Conservation (phyloP, 2,113 vertebrate genomes). For the Thamnophis sirtalis region DNA sequence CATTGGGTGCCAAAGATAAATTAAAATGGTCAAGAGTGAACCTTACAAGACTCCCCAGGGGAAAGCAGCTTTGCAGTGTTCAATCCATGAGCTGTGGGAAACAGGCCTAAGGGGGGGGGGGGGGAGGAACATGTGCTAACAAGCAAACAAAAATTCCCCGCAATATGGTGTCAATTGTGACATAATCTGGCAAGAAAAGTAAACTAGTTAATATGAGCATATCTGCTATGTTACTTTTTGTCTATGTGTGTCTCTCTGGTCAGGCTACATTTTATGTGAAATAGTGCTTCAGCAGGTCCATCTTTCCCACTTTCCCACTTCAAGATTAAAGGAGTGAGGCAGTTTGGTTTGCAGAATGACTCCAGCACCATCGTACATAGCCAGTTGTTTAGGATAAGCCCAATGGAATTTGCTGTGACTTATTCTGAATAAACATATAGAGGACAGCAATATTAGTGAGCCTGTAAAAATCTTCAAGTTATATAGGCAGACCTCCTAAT, state of each 20-base stretch:
- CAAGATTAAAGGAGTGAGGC: background rate
- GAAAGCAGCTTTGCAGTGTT: background rate
- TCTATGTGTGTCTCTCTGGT: background rate
- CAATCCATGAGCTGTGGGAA: background rate
- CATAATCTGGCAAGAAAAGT: background rate
- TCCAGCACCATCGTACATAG: background rate
- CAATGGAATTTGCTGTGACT: background rate
- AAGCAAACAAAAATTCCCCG: background rate
- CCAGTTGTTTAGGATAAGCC: background rate
- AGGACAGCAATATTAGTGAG: background rate
- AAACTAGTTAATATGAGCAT: background rate
- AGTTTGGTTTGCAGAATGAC: background rate
- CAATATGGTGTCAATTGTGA: background rate
- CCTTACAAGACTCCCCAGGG: background rate
- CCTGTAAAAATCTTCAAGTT: background rate
- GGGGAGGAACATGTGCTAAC: background rate
- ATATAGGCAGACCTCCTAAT: background rate
- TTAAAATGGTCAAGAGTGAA: background rate
- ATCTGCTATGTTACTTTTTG: background rate
- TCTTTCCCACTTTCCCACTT: background rate
- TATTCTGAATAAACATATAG: background rate
- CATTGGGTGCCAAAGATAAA: background rate
- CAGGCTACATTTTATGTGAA: background rate
- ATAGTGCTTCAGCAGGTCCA: background rate
- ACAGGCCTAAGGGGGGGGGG: background rate